A percentile compares a stretch with the other conserved stretches of the same genome.
phyloP scores from a whole-genome alignment of 2,797 vertebrate species.

The Microtus californicus region DNA sequence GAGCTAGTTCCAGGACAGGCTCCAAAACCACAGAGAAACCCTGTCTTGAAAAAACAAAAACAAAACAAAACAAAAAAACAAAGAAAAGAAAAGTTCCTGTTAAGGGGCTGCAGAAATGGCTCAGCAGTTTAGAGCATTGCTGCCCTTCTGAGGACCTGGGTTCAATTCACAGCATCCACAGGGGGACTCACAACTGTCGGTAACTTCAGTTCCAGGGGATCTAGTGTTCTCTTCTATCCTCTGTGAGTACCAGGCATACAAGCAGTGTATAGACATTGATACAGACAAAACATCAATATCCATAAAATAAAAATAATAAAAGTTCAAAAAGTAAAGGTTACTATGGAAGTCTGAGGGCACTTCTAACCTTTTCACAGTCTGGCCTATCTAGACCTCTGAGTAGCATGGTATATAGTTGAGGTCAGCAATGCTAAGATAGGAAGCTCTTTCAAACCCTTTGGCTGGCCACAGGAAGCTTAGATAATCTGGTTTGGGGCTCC shows the following conservation, averaged over 20 bases:
- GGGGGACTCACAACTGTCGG: background rate
- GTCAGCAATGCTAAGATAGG: background rate
- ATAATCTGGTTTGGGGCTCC: background rate
- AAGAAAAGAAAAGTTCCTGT: too few relatives aligned
- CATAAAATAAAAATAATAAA: background rate
- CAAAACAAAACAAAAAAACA: too few relatives aligned
- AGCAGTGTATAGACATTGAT: background rate
- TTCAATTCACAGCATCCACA: background rate
- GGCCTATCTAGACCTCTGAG: background rate
- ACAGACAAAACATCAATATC: background rate
- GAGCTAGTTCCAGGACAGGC: too few relatives aligned
- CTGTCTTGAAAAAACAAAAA: too few relatives aligned
- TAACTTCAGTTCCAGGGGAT: background rate
- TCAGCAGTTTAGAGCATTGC: background rate
- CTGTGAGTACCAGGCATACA: background rate
- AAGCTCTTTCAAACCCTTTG: background rate
- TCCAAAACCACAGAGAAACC: too few relatives aligned
- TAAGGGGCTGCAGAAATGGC: background rate
- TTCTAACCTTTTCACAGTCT: constrained; percentile 2
- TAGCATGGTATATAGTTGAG: background rate
- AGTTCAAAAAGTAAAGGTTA: background rate
- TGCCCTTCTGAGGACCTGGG: background rate
- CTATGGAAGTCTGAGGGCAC: background rate
- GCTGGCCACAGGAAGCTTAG: background rate
- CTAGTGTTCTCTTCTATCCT: background rate